A percentile compares a stretch with the other conserved stretches of the same genome.
Evolutionary conservation across 2,888 invertebrate species (phyloP).

Genomic region (Eupsilia transversa): DNA sequence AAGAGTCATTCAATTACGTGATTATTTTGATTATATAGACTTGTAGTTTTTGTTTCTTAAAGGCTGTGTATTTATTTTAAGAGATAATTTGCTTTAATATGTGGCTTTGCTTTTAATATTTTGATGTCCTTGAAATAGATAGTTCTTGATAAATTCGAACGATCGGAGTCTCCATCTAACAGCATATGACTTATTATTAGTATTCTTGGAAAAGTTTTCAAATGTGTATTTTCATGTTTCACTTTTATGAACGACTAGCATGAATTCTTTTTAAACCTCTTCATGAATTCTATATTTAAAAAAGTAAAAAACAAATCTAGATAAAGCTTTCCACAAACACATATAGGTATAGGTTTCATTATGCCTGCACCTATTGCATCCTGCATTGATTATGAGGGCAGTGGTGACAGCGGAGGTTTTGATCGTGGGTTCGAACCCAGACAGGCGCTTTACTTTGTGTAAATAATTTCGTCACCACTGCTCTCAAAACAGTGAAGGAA

Average conservation of each 20-base stretch:
- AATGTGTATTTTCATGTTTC: background rate
- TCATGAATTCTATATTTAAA: background rate
- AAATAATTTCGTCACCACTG: too few relatives aligned
- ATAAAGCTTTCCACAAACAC: background rate
- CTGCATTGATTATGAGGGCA: background rate
- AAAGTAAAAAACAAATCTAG: background rate
- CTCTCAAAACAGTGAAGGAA: too few relatives aligned
- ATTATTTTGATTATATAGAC: constrained; percentile 35
- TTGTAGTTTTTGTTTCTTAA: constrained; percentile 13
- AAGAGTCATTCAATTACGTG: constrained; percentile 53
- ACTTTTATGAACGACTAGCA: background rate
- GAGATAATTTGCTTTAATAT: background rate
- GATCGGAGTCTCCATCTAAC: background rate
- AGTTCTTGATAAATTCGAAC: background rate
- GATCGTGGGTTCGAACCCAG: too few relatives aligned
- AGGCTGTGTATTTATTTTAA: background rate
- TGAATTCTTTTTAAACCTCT: background rate
- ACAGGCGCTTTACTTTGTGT: too few relatives aligned
- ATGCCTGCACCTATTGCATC: background rate
- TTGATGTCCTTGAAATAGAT: background rate
- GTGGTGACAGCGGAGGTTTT: too few relatives aligned
- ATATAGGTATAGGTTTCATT: too few relatives aligned
- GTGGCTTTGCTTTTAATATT: background rate
- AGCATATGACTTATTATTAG: background rate
- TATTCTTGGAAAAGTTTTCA: background rate